Evolutionary conservation across 2,888 invertebrate species (phyloP), one percentile per base, ranked within the genome.

Genomic region (Ichneumoninae sp.): DNA sequence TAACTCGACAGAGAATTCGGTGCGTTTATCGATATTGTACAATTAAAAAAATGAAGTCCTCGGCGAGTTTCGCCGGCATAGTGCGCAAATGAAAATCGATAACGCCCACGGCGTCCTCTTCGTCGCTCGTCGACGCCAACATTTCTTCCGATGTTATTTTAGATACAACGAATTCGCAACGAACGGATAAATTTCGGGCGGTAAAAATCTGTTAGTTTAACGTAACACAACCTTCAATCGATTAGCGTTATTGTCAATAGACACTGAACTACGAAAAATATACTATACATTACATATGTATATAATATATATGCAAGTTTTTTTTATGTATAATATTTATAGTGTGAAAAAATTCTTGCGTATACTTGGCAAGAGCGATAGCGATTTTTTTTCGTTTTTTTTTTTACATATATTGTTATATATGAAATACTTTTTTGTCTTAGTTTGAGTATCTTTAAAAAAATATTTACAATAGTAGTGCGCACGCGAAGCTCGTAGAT

Each of bases 171-270:
- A 72, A 57, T 70, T 62, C 36, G 36, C 13, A 52, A 75, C 57
- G 44, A 71, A 71, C 40, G 5, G n/a, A 40, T 36, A 44, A 71
- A 54, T 26, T 47, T 47, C 33, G 19, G 26, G 47, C 44, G 69
- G 57, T 69, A 76, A 80, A 74, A 80, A 82, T 86, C 68, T 83
- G 85, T 83, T 86, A 89, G 86, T 86, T 86, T 86, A 88, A 87
- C 82, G 87, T 85, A 88, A 84, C 84, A 87, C 70, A 74, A 85
- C 72, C 72, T 82, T 82, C 75, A 66, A 82, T 76, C 74, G 57
- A 83, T 87, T 83, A 87, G 76, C 75, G 84, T 90, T 89, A 89
- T 90, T 90, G 91, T 90, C 90, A 87, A 88, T 86, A 89, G 88
- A 90, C 90, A 88, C 84, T 88, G 86, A 80, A 79, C 89, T 89